phyloP scores from a whole-genome alignment of 1,140 invertebrate species.

The Hylyphantes graminicola region DNA sequence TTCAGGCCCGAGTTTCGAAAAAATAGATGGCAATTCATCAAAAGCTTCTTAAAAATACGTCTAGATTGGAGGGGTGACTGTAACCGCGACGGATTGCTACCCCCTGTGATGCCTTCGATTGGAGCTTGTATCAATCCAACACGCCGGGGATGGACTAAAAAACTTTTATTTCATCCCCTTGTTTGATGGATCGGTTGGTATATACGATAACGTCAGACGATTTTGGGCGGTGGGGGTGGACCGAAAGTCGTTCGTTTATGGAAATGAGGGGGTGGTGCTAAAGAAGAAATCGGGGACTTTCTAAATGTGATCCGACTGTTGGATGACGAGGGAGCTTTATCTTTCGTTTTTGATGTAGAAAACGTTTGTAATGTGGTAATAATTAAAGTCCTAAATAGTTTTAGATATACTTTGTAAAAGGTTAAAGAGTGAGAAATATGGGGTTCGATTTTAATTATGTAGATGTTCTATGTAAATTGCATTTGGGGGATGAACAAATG shows the following conservation, averaged over 20 bases:
- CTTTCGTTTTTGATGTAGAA: too few species aligned
- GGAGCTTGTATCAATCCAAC: conserved; percentile 53
- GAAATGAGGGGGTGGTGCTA: conserved; percentile 39
- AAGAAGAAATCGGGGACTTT: not conserved
- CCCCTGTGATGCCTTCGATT: conserved; percentile 39
- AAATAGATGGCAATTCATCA: conserved; percentile 55
- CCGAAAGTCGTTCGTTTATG: conserved; percentile 39
- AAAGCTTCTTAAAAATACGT: conserved; percentile 25
- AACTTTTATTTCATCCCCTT: conserved; percentile 12
- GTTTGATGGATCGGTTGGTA: conserved; percentile 47
- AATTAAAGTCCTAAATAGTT: too few species aligned
- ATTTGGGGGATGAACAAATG: too few species aligned
- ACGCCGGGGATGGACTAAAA: conserved; percentile 25
- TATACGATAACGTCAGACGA: conserved; percentile 51
- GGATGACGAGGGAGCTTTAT: not conserved
- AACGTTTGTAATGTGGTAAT: too few species aligned
- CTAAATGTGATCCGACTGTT: conserved; percentile 27
- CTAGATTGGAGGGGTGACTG: not conserved
- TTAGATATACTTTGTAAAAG: too few species aligned
- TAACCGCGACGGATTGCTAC: conserved; percentile 51
- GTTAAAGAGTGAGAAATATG: too few species aligned
- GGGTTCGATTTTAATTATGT: too few species aligned
- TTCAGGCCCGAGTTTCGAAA: conserved; percentile 46
- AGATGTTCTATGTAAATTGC: too few species aligned
- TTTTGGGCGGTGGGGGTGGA: conserved; percentile 13